Evolutionary conservation across 1,140 invertebrate species (phyloP).

Genomic region (Drosophila sechellia): DNA sequence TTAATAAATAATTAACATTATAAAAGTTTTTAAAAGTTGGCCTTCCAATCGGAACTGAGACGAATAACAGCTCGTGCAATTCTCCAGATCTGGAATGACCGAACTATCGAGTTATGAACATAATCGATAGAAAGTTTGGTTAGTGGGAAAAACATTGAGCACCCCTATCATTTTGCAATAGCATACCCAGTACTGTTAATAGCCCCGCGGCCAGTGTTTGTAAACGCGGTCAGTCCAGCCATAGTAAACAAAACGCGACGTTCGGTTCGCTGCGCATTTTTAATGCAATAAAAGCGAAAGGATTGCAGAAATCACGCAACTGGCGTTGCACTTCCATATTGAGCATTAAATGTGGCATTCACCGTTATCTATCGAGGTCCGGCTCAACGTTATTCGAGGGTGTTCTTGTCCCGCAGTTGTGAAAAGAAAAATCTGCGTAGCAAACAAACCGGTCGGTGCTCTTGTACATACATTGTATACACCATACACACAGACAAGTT

Average conservation of each 20-base stretch:
- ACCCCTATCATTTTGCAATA: too few relatives aligned
- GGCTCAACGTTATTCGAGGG: background rate
- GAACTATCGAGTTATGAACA: too few relatives aligned
- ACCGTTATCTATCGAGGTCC: background rate
- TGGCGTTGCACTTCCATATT: background rate
- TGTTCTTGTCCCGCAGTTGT: slow-evolving; percentile 1
- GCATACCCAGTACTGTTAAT: background rate
- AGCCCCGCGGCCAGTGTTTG: slow-evolving; percentile 2
- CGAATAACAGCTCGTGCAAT: too few relatives aligned
- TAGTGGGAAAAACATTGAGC: too few relatives aligned
- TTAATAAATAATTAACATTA: too few relatives aligned
- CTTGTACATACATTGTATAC: slow-evolving; percentile 48
- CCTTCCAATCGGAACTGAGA: too few relatives aligned
- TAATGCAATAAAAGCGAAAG: slow-evolving; percentile 28
- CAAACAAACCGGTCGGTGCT: slow-evolving; percentile 76
- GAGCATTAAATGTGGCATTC: background rate
- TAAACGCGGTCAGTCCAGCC: slow-evolving; percentile 2
- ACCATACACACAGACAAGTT: slow-evolving; percentile 52
- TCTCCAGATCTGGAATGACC: too few relatives aligned
- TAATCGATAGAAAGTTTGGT: too few relatives aligned
- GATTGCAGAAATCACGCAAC: slow-evolving; percentile 1
- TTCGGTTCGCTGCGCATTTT: slow-evolving; percentile 23
- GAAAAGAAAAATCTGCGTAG: slow-evolving; percentile 68
- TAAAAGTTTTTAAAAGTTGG: too few relatives aligned
- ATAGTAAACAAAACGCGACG: slow-evolving; percentile 45